A percentile compares a stretch with the other conserved stretches of the same genome.
Conservation (phyloP, 2,888 invertebrate genomes). For the Epistrophella euchroma region DNA sequence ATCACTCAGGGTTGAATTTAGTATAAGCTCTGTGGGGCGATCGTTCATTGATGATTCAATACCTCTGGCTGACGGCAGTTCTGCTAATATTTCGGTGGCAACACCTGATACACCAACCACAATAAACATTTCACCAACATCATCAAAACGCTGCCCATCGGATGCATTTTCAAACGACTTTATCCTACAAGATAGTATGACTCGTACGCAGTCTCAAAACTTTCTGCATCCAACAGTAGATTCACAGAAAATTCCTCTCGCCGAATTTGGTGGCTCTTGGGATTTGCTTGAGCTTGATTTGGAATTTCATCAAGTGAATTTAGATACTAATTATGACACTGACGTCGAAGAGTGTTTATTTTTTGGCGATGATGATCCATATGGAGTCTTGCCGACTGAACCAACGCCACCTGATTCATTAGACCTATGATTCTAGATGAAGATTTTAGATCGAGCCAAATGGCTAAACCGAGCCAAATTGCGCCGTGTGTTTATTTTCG, state of each 20-base stretch:
- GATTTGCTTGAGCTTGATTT: constrained; percentile 87
- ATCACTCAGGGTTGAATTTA: constrained; percentile 82
- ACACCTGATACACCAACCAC: constrained; percentile 89
- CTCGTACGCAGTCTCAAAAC: constrained; percentile 78
- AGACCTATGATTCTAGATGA: constrained; percentile 84
- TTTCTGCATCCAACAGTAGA: constrained; percentile 32
- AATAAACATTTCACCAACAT: constrained; percentile 86
- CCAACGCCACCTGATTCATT: constrained; percentile 86
- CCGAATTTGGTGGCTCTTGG: constrained; percentile 86
- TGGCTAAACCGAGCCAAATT: no score
- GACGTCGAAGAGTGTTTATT: constrained; percentile 87
- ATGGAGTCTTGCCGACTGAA: constrained; percentile 86
- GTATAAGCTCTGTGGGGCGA: constrained; percentile 83
- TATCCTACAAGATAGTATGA: constrained; percentile 82
- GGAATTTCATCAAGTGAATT: constrained; percentile 86
- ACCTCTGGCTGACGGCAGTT: constrained; percentile 70
- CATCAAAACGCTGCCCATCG: constrained; percentile 83
- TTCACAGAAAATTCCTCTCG: constrained; percentile 79
- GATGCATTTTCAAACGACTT: constrained; percentile 88
- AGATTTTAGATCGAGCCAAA: no score
- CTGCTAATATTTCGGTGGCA: constrained; percentile 80
- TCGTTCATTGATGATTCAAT: constrained; percentile 83
- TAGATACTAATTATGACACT: constrained; percentile 87
- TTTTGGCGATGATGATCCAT: constrained; percentile 86
- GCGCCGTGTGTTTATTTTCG: no score